phyloP scores from a whole-genome alignment of 1,140 invertebrate genomes.

The Orchestia grillus region DNA sequence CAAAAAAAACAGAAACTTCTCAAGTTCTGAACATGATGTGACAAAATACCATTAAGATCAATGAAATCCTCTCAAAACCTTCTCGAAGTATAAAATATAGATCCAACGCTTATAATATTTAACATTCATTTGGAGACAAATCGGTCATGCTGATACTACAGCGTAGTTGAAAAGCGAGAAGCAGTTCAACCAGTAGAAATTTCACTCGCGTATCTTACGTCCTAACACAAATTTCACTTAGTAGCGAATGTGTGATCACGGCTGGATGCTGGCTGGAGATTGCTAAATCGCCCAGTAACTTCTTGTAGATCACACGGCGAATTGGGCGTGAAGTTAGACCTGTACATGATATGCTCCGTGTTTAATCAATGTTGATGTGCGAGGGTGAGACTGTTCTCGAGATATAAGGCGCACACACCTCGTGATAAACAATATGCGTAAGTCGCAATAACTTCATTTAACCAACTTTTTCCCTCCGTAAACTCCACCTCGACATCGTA shows the following conservation, averaged over 20 bases:
- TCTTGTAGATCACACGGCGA: constrained; percentile 24
- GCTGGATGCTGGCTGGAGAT: constrained; percentile 13
- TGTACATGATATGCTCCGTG: constrained; percentile 51
- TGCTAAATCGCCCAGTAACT: background rate
- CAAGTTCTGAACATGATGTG: background rate
- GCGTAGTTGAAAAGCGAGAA: background rate
- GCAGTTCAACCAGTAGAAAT: background rate
- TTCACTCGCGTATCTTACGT: background rate
- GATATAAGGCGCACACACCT: constrained; percentile 33
- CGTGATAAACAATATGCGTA: constrained; percentile 53
- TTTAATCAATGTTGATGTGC: constrained; percentile 52
- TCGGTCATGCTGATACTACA: background rate
- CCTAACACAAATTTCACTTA: background rate
- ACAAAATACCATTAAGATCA: background rate
- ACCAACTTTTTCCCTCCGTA: background rate
- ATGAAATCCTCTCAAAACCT: background rate
- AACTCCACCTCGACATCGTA: background rate
- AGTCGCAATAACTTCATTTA: constrained; percentile 52
- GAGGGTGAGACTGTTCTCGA: constrained; percentile 48
- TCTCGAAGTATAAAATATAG: background rate
- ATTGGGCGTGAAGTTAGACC: constrained; percentile 45
- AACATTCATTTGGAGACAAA: background rate
- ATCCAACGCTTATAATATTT: background rate
- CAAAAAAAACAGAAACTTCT: no score
- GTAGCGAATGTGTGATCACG: background rate